Percentiles rank a stretch among this genome's conserved stretches.
Conservation (phyloP, 2,113 vertebrate genomes). For the Helogale parvula region DNA sequence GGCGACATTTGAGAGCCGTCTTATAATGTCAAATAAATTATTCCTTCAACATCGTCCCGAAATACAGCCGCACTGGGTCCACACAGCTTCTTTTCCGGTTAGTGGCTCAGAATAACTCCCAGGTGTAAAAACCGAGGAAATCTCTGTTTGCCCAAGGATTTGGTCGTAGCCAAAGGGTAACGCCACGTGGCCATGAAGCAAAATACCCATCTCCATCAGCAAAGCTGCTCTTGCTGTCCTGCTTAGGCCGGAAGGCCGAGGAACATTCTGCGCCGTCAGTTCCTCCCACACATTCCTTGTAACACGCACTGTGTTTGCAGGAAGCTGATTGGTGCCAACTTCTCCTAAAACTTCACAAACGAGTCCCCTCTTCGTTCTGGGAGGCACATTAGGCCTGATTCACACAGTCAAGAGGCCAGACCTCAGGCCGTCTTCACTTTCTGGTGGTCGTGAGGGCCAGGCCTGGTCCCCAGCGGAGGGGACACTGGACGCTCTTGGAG, state of each 20-base stretch:
- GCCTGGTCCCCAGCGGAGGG: background rate
- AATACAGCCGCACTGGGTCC: background rate
- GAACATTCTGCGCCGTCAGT: background rate
- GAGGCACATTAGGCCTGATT: background rate
- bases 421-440: background rate
- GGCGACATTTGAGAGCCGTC: background rate
- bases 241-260: background rate
- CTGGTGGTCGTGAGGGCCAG: fast-evolving
- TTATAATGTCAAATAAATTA: background rate
- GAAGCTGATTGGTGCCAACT: background rate
- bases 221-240: background rate
- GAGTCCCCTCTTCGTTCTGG: background rate
- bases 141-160: background rate
- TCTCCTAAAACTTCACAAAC: background rate
- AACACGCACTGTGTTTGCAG: background rate
- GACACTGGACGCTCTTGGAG: fast-evolving
- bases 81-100: background rate
- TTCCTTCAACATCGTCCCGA: background rate
- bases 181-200: background rate
- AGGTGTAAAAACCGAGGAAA: background rate
- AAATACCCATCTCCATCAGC: background rate
- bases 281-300: background rate
- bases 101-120: background rate
- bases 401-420: fast-evolving
- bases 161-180: background rate